These are phyloP conservation scores for Peromyscus melanophrys DNA, from an alignment of 2,797 vertebrate species.

Conservation along the genomic window DNA sequence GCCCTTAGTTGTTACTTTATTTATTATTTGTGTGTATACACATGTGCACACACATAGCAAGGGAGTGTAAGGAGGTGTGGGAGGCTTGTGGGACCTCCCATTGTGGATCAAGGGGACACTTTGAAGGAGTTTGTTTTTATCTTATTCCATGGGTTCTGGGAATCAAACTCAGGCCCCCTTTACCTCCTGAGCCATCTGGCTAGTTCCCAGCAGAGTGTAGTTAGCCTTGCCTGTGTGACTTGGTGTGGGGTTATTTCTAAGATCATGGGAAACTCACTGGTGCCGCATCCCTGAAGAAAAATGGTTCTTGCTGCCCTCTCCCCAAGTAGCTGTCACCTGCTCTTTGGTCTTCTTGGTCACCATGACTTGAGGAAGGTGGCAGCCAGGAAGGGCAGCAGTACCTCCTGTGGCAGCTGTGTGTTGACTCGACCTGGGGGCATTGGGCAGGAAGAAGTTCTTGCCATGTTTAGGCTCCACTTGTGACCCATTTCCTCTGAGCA, in stretches of 20 bases:
- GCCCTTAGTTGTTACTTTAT: not conserved
- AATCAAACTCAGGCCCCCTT: not conserved
- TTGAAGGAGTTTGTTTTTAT: not conserved
- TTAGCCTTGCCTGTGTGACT: not conserved
- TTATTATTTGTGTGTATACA: not conserved
- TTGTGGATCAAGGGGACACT: no score
- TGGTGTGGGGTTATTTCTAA: not conserved
- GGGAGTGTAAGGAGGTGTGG: not conserved
- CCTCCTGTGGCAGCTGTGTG: accelerated
- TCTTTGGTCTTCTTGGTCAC: not conserved
- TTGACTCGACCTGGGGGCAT: not conserved
- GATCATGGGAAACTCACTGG: not conserved
- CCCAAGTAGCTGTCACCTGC: not conserved
- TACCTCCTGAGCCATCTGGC: not conserved
- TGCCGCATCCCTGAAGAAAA: not conserved
- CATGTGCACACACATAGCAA: no score
- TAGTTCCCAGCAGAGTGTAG: not conserved
- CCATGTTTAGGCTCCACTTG: not conserved
- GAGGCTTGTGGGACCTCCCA: no score
- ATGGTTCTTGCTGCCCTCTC: not conserved
- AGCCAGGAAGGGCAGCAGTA: not conserved
- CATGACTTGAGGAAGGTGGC: not conserved
- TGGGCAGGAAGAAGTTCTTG: not conserved
- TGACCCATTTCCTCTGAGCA: not conserved
- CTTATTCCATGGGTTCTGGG: not conserved